Percentiles rank a stretch among this genome's conserved stretches.
phyloP scores from a whole-genome alignment of 2,888 invertebrate species.

The Auanema sp. region DNA sequence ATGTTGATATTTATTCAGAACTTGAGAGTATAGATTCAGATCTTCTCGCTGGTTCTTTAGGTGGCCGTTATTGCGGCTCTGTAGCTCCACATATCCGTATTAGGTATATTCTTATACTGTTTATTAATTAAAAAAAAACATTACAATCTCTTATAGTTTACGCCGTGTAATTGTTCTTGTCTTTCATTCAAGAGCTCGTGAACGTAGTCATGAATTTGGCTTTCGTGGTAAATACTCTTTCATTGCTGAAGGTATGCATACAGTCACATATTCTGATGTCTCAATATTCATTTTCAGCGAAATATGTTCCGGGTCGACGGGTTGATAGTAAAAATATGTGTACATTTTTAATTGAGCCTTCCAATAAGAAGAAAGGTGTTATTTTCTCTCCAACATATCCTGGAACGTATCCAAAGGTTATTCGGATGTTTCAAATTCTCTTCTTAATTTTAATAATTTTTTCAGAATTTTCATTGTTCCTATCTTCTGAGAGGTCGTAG shows the following conservation, averaged over 20 bases:
- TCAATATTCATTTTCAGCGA: conserved; percentile 36
- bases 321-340: conserved; percentile 41
- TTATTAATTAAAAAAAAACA: background rate
- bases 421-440: conserved; percentile 23
- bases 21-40: conserved; percentile 61
- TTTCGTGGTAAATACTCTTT: conserved; percentile 66
- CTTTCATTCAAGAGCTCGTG: conserved; percentile 65
- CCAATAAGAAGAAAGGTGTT: conserved; percentile 72
- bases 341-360: conserved; percentile 53
- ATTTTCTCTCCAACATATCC: conserved; percentile 97
- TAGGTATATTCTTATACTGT: conserved; percentile 28
- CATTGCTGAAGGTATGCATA: conserved; percentile 64
- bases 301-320: conserved; percentile 53
- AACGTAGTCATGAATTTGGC: conserved; percentile 52
- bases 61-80: conserved; percentile 68
- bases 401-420: conserved; percentile 82
- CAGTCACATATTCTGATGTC: conserved; percentile 7
- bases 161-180: conserved; percentile 66
- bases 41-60: conserved; percentile 64
- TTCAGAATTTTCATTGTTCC: conserved; percentile 61
- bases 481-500: conserved; percentile 83
- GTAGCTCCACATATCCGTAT: conserved; percentile 65
- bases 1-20: conserved; percentile 67
- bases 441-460: conserved; percentile 1
- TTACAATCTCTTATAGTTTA: conserved; percentile 44